Evolutionary conservation across 1,140 invertebrate species (phyloP), one percentile per base, ranked within the genome.

Genomic region (Philopotamus ludificatus): DNA sequence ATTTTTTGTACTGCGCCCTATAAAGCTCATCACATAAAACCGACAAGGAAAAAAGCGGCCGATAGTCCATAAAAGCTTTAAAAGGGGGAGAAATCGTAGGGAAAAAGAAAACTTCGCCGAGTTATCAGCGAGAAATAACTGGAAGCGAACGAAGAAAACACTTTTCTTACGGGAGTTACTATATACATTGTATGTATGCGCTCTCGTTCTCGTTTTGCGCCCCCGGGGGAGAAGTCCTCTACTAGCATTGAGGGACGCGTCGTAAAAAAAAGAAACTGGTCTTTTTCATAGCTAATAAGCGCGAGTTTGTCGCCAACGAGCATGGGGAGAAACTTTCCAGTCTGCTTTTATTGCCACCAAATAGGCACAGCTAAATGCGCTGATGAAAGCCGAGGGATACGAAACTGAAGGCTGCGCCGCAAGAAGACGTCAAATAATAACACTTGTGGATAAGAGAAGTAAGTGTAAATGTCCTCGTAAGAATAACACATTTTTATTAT

Each of bases 271-370:
- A 60, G 61, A 63, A 70, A 70, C 45, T 39, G 41, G 45, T 39
- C 58, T 49, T 25, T 70, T 70, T 70, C 68, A 70, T 63, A 41
- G 68, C 68, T 70, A 70, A 70, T 70, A 70, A 70, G 68, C 64
- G 68, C 39, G 64, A 70, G 68, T 63, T 63, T 63, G 68, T 66
- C 64, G 55, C 63, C 41, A 49, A 53, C 53, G 45, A 60, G 51
- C 25, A 25, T 45, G 47, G 54, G 49, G 53, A 65, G 51, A 53
- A 44, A 54, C 57, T 54, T 65, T 25, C 28, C 54, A 39, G 41
- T 28, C 21, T 25, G 62, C 25, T 39, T 68, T 68, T 68, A 68
- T 68, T 49, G 66, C 63, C 50, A 25, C 3, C 49, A 28, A 53
- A 61, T 62, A 61, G 44, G 59, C 39, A 50, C 42, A 4, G 15